Evolutionary conservation across 1,140 invertebrate genomes (phyloP).

Genomic region (Nasonia vitripennis): DNA sequence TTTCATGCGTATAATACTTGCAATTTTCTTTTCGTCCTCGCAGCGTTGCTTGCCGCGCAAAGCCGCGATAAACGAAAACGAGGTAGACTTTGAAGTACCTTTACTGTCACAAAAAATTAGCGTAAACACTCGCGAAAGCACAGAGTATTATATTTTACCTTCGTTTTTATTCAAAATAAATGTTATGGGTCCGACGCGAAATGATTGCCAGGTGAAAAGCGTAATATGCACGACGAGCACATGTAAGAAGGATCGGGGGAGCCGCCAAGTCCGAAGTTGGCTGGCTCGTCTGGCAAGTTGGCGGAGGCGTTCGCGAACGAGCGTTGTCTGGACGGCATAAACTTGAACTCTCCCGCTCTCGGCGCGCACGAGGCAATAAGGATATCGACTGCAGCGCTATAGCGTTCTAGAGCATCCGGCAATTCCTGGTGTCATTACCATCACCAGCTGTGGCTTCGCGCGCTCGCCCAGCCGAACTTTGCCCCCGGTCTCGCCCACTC

Average conservation of each 20-base stretch:
- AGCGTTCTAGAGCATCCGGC: slow-evolving; percentile 27
- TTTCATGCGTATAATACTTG: too few species aligned
- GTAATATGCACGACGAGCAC: neutral
- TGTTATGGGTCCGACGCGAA: neutral
- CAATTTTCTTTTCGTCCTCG: too few species aligned
- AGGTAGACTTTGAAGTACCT: too few species aligned
- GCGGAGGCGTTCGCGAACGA: neutral
- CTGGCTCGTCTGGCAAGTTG: neutral
- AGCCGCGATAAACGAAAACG: neutral
- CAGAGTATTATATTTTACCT: neutral
- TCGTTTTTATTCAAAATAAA: neutral
- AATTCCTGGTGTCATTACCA: slow-evolving; percentile 46
- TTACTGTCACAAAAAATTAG: neutral
- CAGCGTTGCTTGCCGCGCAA: too few species aligned
- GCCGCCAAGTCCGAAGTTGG: neutral
- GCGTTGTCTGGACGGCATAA: slow-evolving; percentile 37
- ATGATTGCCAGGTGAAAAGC: neutral
- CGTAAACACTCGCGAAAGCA: neutral
- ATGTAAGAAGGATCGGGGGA: neutral
- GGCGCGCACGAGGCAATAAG: slow-evolving; percentile 4
- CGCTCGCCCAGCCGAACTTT: neutral
- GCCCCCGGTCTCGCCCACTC: neutral
- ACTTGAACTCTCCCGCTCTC: slow-evolving; percentile 39
- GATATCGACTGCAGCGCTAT: slow-evolving; percentile 37
- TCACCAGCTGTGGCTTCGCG: slow-evolving; percentile 21